Evolutionary conservation across 2,113 vertebrate genomes (phyloP), one percentile per base, ranked within the genome.

Genomic region (Megalops atlanticus): DNA sequence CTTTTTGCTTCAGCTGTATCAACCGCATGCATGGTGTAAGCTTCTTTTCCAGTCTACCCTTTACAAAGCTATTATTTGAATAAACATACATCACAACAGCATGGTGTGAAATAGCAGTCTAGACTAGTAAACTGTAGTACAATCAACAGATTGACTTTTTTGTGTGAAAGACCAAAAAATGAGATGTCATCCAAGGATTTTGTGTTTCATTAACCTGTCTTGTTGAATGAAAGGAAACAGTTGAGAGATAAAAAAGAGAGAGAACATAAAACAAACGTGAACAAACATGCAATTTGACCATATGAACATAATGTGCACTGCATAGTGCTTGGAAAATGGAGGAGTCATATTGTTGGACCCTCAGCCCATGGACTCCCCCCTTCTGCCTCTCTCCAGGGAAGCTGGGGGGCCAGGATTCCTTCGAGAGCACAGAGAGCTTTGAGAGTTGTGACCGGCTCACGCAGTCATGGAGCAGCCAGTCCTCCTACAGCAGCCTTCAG

Each of bases 381-480:
- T n/a, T n/a, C 52, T n/a, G 2, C 10, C 24, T 2, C 58, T n/a
- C n/a, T 31, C 49, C 89, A 99, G 97, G 97, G 86, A 99, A 98
- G 80, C 95, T 99, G 21, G 97, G 96, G 0, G 97, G 97, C 77
- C 98, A 99, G 92, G 98, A 99, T 87, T 99, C 98, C 24, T 99
- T 99, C 1, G 98, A 99, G 92, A 99, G 98, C 94, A 95, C 96
- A 4, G 98, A 99, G 89, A 99, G 98, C 92, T 97, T 96, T 0
- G 98, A 99, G 84, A 99, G 98, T 91, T 97, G 96, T 0, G 97
- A 99, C 86, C 95, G 96, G 2, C 91, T 99, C 91, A 96, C 96
- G 0, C 97, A 98, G 92, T 98, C 96, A 15, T 99, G 98, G 98
- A 96, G 96, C 93, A 98, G 97, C 89, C 98, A 98, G 93, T 97